These are phyloP conservation scores for Hirtodrosophila cameraria DNA, from an alignment of 2,888 invertebrate genomes.

Conservation along the genomic window DNA sequence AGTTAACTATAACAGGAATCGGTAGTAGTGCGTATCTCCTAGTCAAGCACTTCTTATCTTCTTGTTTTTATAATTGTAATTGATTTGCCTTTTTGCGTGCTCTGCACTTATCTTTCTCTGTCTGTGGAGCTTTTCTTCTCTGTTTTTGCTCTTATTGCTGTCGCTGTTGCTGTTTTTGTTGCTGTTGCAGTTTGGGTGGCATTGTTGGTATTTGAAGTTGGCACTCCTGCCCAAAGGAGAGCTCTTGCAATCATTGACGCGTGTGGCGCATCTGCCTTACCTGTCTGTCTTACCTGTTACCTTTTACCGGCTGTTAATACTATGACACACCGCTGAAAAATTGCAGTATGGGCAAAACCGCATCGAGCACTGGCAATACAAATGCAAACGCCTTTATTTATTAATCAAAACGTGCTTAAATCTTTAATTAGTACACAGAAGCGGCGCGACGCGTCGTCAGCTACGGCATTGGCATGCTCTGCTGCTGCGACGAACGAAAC, in stretches of 20 bases:
- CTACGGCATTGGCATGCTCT: conserved; percentile 44
- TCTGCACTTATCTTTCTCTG: conserved; percentile 27
- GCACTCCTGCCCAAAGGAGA: conserved; percentile 33
- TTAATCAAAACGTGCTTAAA: conserved; percentile 64
- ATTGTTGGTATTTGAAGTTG: conserved; percentile 38
- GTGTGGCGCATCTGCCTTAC: too few species aligned
- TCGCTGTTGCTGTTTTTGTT: conserved; percentile 10
- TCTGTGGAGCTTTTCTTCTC: conserved; percentile 22
- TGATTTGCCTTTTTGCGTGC: conserved; percentile 67
- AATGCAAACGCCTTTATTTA: conserved; percentile 23
- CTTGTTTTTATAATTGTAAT: conserved; percentile 72
- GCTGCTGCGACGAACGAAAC: conserved; percentile 16
- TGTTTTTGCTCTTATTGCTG: conserved; percentile 2
- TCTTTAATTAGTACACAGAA: conserved; percentile 56
- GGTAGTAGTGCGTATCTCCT: conserved; percentile 7
- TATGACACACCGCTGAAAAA: conserved; percentile 51
- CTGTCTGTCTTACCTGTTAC: conserved; percentile 36
- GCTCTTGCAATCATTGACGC: conserved; percentile 10
- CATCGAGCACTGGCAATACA: conserved; percentile 6
- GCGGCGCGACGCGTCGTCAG: conserved; percentile 15
- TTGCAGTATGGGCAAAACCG: conserved; percentile 29
- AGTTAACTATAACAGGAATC: too few species aligned
- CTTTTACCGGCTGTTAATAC: neutral
- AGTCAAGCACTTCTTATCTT: neutral
- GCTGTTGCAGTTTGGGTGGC: conserved; percentile 13